Evolutionary conservation across 2,113 vertebrate species (phyloP).

Genomic region (Castor canadensis): DNA sequence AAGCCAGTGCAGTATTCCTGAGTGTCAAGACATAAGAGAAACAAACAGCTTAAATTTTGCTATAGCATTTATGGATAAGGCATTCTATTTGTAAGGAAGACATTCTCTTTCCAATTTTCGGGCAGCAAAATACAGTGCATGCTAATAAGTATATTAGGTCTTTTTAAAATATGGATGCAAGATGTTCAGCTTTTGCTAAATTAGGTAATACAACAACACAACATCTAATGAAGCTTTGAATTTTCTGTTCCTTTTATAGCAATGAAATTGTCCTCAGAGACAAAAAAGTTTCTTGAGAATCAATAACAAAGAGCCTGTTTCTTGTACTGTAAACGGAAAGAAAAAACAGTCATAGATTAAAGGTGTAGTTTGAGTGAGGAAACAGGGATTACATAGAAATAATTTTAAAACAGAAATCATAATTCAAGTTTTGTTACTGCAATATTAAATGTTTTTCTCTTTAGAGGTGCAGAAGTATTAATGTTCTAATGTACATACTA

Average conservation of each 20-base stretch:
- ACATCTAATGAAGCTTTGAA: background rate
- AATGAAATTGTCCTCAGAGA: background rate
- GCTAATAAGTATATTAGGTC: background rate
- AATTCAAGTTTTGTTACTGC: background rate
- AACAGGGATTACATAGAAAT: background rate
- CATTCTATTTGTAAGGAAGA: background rate
- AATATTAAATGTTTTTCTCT: background rate
- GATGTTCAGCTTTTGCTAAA: background rate
- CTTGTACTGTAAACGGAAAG: background rate
- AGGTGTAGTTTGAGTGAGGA: background rate
- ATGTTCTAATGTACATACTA: background rate
- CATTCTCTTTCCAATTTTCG: background rate
- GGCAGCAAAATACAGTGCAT: background rate
- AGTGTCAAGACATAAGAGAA: background rate
- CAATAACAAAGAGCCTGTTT: background rate
- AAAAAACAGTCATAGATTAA: background rate
- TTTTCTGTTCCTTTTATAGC: background rate
- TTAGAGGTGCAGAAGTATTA: background rate
- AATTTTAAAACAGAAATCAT: background rate
- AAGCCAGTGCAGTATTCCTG: background rate
- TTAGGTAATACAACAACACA: background rate
- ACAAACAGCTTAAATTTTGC: background rate
- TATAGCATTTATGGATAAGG: background rate
- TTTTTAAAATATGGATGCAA: background rate
- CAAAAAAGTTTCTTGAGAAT: background rate